Conservation (phyloP, 2,113 vertebrate species). For the Dicentrarchus labrax region DNA sequence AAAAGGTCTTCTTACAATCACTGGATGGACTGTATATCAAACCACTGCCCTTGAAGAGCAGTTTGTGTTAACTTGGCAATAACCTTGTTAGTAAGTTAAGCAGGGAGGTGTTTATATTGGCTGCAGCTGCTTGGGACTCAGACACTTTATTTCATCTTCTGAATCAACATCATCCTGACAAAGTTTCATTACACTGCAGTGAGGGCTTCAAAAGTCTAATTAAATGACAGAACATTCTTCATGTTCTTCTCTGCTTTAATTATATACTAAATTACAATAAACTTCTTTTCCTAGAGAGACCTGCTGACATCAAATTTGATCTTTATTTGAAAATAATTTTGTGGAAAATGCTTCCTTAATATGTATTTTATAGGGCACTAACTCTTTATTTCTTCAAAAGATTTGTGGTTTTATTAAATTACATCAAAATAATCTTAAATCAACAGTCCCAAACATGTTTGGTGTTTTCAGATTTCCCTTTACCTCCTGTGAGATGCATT, state of each 20-base stretch:
- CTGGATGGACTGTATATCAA: background rate
- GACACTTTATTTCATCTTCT: background rate
- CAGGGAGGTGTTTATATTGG: slow-evolving; percentile 17
- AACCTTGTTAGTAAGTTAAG: slow-evolving; percentile 29
- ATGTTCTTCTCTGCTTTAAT: background rate
- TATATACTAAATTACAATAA: background rate
- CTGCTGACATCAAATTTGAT: background rate
- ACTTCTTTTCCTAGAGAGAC: background rate
- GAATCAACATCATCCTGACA: slow-evolving; percentile 6
- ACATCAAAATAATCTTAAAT: background rate
- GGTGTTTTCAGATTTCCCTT: background rate
- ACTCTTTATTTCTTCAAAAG: too few relatives aligned
- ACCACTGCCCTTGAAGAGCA: slow-evolving; percentile 1
- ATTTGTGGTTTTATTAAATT: background rate
- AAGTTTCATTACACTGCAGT: background rate
- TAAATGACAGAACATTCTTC: background rate
- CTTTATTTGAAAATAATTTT: background rate
- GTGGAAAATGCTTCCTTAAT: background rate
- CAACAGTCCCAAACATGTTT: background rate
- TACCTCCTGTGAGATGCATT: slow-evolving; percentile 32
- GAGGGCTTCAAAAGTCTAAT: slow-evolving; percentile 1
- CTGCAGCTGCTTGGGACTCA: background rate
- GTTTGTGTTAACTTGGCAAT: slow-evolving; percentile 49
- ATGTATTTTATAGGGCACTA: too few relatives aligned
- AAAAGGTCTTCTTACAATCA: background rate